phyloP scores from a whole-genome alignment of 2,797 vertebrate species.

The Clarias platycephalus region DNA sequence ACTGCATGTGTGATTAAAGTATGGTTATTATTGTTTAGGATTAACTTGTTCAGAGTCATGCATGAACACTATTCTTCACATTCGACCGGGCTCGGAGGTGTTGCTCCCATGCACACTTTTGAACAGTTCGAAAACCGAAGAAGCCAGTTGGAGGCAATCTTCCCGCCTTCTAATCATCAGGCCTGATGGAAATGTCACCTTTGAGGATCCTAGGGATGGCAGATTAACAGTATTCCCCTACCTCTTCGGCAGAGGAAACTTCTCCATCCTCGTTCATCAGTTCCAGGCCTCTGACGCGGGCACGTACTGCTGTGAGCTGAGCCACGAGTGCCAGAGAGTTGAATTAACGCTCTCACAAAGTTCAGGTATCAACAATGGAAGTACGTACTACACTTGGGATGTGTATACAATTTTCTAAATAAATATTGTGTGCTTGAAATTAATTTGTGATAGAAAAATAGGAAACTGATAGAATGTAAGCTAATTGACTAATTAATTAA shows the following conservation, averaged over 20 bases:
- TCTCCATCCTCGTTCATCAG: conserved; percentile 51
- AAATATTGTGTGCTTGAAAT: background rate
- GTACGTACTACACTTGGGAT: background rate
- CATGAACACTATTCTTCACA: background rate
- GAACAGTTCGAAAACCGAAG: background rate
- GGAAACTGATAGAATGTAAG: background rate
- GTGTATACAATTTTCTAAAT: background rate
- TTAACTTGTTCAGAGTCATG: conserved; percentile 10
- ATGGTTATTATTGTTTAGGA: conserved; percentile 28
- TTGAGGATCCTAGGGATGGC: conserved; percentile 44
- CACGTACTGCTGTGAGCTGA: conserved; percentile 50
- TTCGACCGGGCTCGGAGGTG: conserved; percentile 37
- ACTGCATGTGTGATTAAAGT: background rate
- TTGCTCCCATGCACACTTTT: conserved; percentile 50
- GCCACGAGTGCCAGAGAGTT: conserved; percentile 37
- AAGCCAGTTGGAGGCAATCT: conserved; percentile 47
- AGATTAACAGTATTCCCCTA: conserved; percentile 52
- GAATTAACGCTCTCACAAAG: conserved; percentile 8
- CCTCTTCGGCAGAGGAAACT: conserved; percentile 52
- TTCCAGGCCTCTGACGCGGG: conserved; percentile 50
- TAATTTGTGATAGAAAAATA: background rate
- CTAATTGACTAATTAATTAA: background rate
- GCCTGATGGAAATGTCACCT: conserved; percentile 26
- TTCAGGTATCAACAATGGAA: background rate
- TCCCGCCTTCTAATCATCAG: conserved; percentile 42